phyloP scores from a whole-genome alignment of 2,797 vertebrate species.

The Sebastes umbrosus region DNA sequence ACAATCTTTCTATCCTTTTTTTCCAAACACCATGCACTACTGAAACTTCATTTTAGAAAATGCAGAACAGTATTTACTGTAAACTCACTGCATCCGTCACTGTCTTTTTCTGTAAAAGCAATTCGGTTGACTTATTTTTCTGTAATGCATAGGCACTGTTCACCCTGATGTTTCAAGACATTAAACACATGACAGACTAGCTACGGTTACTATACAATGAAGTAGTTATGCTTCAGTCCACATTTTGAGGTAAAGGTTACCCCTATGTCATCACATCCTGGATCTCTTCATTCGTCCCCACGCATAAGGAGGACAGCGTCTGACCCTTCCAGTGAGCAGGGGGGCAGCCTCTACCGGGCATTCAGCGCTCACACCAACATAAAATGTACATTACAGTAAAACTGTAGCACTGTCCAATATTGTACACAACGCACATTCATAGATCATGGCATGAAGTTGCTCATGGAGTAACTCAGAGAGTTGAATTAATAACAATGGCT shows the following conservation, averaged over 20 bases:
- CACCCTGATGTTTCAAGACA: slow-evolving; percentile 62
- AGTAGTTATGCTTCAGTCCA: background rate
- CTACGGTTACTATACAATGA: slow-evolving; percentile 39
- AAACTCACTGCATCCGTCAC: slow-evolving; percentile 9
- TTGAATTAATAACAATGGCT: slow-evolving; percentile 4
- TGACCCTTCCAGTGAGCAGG: background rate
- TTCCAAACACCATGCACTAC: slow-evolving; percentile 58
- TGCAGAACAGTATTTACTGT: slow-evolving; percentile 9
- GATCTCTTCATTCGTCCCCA: background rate
- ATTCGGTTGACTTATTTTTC: slow-evolving; percentile 13
- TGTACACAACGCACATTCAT: slow-evolving; percentile 68
- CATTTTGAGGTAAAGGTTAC: slow-evolving; percentile 2
- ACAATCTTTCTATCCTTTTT: slow-evolving; percentile 36
- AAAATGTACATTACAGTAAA: slow-evolving; percentile 32
- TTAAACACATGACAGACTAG: slow-evolving; percentile 53
- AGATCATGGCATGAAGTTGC: slow-evolving; percentile 43
- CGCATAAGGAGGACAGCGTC: slow-evolving; percentile 2
- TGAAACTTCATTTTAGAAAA: slow-evolving; percentile 29
- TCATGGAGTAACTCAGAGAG: slow-evolving; percentile 34
- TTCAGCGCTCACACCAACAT: slow-evolving; percentile 6
- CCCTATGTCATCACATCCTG: background rate
- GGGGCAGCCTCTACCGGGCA: background rate
- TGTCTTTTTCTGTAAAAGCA: slow-evolving; percentile 6
- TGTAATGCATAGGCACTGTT: slow-evolving; percentile 71
- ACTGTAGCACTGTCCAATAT: slow-evolving; percentile 47